Evolutionary conservation across 2,113 vertebrate species (phyloP), one percentile per base, ranked within the genome.

Genomic region (Bubo scandiacus): DNA sequence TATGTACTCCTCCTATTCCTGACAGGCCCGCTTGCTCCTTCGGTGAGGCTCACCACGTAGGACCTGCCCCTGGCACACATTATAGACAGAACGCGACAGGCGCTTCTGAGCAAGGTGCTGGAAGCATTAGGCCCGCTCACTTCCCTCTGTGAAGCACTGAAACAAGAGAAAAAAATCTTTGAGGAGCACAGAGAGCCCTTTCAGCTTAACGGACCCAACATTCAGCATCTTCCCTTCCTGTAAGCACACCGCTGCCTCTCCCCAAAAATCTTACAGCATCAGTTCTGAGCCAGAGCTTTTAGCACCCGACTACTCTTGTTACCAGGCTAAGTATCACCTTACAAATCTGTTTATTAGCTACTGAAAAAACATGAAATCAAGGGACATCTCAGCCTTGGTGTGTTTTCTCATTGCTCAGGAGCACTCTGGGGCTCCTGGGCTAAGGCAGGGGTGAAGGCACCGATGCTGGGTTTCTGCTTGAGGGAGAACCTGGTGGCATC

Each of bases 51-150:
- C 79, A 40, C 66, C 66, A 21, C 1, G 2, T 5, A 63, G 38
- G 38, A 52, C 61, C 68, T 88, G 67, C 74, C 59, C 42, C 40
- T 19, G 79, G 43, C 57, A 68, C 13, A 6, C 6, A 0, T 12
- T 32, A 72, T 0, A 22, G 49, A 42, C 25, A 42, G 58, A 68
- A 49, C 55, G 51, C 2, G 5, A 36, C 1, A 22, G 34, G 34
- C 5, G 0, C 52, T 63, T 86, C 74, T 67, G 8, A 43, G 51
- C 0, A 0, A 3, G 2, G 11, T 19, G 40, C 47, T 30, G 12
- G 15, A 63, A 92, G 57, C 4, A 0, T 21, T 25, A 85, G 55
- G 71, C 59, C 43, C 42, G 36, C 49, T 90, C 3, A 0, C 47
- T 73, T 40, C 71, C 75, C 36, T 81, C 61, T 55, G 11, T 6